phyloP scores from a whole-genome alignment of 2,888 invertebrate genomes.

The Leptarthrus brevirostris region DNA sequence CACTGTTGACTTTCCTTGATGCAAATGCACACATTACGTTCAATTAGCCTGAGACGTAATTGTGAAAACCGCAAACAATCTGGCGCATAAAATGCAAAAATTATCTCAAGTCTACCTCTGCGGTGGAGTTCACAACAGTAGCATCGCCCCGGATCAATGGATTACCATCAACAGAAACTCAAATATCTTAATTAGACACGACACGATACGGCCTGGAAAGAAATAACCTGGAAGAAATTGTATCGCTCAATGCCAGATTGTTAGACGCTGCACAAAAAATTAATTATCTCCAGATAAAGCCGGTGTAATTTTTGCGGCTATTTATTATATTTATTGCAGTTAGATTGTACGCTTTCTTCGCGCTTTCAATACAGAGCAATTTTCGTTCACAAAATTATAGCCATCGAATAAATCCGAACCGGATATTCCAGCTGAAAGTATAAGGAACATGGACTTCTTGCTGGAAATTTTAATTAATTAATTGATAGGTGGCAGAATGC shows the following conservation, averaged over 20 bases:
- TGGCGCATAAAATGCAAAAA: constrained; percentile 3
- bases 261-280: no score
- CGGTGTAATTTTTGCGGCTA: neutral
- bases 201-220: neutral
- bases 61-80: constrained; percentile 36
- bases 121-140: neutral
- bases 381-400: neutral
- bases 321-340: constrained; percentile 19
- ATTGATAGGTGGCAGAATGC: constrained; percentile 26
- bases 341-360: constrained; percentile 2
- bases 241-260: neutral
- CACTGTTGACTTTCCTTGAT: neutral
- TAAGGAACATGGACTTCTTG: neutral
- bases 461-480: constrained; percentile 17
- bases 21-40: constrained; percentile 39
- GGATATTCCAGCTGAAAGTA: constrained; percentile 16
- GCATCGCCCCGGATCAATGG: constrained; percentile 1
- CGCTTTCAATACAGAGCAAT: neutral
- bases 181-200: constrained; percentile 32
- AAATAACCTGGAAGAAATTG: neutral
- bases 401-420: constrained; percentile 4
- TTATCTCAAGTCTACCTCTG: constrained; percentile 3
- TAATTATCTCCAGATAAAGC: no score
- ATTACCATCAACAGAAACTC: neutral
- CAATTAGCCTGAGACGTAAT: constrained; percentile 35